Percentiles rank a stretch among this genome's conserved stretches.
phyloP scores from a whole-genome alignment of 2,113 vertebrate species.

The Laticauda colubrina region DNA sequence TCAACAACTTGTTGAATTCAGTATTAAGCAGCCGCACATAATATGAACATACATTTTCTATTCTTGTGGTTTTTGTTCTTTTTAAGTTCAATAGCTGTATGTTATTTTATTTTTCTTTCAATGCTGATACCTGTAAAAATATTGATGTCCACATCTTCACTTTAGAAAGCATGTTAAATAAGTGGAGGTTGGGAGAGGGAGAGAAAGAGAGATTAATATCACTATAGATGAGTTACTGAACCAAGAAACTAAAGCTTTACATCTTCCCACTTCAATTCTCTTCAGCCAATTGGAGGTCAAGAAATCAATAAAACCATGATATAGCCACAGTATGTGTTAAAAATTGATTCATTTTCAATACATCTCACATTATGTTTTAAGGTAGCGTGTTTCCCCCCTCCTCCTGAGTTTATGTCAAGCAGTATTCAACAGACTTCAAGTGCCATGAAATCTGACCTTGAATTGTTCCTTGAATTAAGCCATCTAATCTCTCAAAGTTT shows the following conservation, averaged over 20 bases:
- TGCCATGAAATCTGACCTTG: background rate
- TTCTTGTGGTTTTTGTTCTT: conserved; percentile 14
- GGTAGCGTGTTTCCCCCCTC: background rate
- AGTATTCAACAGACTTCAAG: background rate
- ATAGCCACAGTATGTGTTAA: conserved; percentile 15
- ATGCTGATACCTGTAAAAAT: conserved; percentile 25
- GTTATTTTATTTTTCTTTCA: background rate
- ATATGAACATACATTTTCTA: conserved; percentile 25
- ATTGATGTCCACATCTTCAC: conserved; percentile 8
- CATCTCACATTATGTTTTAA: background rate
- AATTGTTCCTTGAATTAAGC: background rate
- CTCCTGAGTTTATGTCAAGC: background rate
- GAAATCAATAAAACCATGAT: conserved; percentile 32
- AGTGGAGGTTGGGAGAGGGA: background rate
- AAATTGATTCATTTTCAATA: background rate
- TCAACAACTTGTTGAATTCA: background rate
- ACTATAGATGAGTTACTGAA: conserved; percentile 18
- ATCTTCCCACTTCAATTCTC: conserved; percentile 15
- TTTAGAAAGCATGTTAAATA: conserved; percentile 20
- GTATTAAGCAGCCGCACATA: conserved; percentile 24
- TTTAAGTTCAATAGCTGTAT: conserved; percentile 18
- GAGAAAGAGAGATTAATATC: conserved; percentile 22
- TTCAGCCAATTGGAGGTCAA: conserved; percentile 40
- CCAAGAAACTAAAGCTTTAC: conserved; percentile 13
- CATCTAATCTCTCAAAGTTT: background rate